A percentile compares a stretch with the other conserved stretches of the same genome.
These are phyloP conservation scores for Drosophila vallismaia DNA, from an alignment of 2,888 invertebrate species.

Conservation along the genomic window DNA sequence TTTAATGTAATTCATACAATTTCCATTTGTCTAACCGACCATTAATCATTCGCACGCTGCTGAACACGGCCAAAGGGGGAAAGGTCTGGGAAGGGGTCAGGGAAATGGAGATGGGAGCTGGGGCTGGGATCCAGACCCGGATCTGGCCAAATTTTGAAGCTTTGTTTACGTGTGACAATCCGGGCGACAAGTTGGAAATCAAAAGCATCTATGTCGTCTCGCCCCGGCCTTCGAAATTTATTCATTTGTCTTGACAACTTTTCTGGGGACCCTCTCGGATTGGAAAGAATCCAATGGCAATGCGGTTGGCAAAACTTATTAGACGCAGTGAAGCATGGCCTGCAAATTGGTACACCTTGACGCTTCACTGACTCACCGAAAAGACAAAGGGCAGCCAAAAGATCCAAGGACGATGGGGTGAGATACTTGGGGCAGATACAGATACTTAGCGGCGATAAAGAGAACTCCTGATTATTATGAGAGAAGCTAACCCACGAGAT, in stretches of 20 bases:
- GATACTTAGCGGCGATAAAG: constrained; percentile 76
- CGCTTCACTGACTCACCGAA: constrained; percentile 75
- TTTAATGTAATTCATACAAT: constrained; percentile 83
- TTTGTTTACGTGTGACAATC: constrained; percentile 79
- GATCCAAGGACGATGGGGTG: constrained; percentile 10
- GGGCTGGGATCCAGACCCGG: constrained; percentile 11
- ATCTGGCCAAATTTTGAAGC: constrained; percentile 67
- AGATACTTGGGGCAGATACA: constrained; percentile 51
- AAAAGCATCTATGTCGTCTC: constrained; percentile 54
- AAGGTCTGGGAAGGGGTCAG: background rate
- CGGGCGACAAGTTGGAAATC: constrained; percentile 75
- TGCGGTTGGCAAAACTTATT: constrained; percentile 75
- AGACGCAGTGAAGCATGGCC: constrained; percentile 77
- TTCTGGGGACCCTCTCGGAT: constrained; percentile 48
- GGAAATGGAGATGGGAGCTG: background rate
- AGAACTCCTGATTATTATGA: constrained; percentile 69
- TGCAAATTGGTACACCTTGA: constrained; percentile 83
- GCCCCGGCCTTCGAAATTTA: constrained; percentile 60
- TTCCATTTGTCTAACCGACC: constrained; percentile 83
- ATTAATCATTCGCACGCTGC: constrained; percentile 83
- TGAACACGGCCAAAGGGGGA: constrained; percentile 60
- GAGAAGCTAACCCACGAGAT: constrained; percentile 60
- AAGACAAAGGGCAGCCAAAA: constrained; percentile 50
- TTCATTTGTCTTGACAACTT: constrained; percentile 72
- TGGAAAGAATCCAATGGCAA: constrained; percentile 51